A percentile compares a stretch with the other conserved stretches of the same genome.
Evolutionary conservation across 2,888 invertebrate genomes (phyloP).

Genomic region (Philereme vetulata): DNA sequence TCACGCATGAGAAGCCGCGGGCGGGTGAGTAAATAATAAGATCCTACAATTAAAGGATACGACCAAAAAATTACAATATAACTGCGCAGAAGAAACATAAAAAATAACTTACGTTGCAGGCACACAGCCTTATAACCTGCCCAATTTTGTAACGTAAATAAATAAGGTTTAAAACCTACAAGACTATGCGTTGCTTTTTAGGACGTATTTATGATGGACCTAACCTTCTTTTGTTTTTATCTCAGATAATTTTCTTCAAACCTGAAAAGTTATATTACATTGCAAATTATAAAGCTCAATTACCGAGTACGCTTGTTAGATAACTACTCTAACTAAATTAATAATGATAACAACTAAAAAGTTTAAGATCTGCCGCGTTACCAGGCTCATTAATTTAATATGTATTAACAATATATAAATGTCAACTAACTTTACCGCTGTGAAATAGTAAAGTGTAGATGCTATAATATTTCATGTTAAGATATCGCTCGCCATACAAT

Average conservation of each 20-base stretch:
- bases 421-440: background rate
- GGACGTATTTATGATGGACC: no score
- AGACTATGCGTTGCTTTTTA: no score
- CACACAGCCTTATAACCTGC: no score
- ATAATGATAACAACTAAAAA: conserved; percentile 21
- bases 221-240: background rate
- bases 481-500: no score
- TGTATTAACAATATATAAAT: background rate
- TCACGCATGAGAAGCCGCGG: no score
- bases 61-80: no score
- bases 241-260: conserved; percentile 32
- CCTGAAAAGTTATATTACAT: conserved; percentile 42
- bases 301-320: conserved; percentile 52
- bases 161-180: no score
- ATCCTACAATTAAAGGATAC: no score
- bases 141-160: no score
- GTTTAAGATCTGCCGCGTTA: background rate
- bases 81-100: no score
- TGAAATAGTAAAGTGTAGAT: background rate
- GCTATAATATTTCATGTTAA: background rate
- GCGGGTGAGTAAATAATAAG: no score
- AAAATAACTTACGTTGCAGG: no score
- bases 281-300: conserved; percentile 57
- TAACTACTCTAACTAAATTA: conserved; percentile 16
- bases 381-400: background rate